phyloP scores from a whole-genome alignment of 2,113 vertebrate genomes.

The Origma solitaria region DNA sequence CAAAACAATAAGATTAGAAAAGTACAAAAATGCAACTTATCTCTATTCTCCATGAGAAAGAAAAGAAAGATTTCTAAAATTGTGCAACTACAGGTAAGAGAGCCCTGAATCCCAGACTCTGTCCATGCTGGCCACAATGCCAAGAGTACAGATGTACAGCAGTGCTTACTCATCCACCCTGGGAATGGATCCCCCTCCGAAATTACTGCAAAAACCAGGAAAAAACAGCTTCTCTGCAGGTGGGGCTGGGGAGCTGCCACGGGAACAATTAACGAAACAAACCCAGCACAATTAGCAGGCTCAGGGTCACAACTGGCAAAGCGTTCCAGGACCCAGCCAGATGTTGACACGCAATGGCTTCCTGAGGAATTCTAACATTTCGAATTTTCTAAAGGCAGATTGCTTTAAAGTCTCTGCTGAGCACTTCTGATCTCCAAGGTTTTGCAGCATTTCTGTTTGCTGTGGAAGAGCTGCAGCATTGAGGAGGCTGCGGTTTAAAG shows the following conservation, averaged over 20 bases:
- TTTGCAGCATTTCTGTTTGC: background rate
- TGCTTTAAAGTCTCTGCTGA: background rate
- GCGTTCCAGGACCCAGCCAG: background rate
- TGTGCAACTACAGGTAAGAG: too few relatives aligned
- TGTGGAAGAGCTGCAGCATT: background rate
- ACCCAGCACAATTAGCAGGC: background rate
- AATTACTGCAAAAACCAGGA: background rate
- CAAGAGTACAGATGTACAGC: background rate
- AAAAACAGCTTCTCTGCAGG: background rate
- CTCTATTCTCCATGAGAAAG: too few relatives aligned
- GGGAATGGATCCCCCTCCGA: background rate
- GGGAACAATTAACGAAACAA: background rate
- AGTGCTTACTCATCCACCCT: background rate
- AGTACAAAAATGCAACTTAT: too few relatives aligned
- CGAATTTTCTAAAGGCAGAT: background rate
- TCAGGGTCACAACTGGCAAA: background rate
- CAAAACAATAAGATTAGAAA: too few relatives aligned
- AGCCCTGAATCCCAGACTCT: rapidly evolving
- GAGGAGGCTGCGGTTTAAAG: background rate
- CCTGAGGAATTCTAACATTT: background rate
- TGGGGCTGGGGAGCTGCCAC: background rate
- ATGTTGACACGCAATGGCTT: background rate
- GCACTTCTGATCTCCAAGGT: background rate
- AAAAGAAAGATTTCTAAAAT: too few relatives aligned
- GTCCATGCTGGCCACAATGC: background rate